Evolutionary conservation across 1,140 invertebrate species (phyloP).

Genomic region (Halotydeus destructor): DNA sequence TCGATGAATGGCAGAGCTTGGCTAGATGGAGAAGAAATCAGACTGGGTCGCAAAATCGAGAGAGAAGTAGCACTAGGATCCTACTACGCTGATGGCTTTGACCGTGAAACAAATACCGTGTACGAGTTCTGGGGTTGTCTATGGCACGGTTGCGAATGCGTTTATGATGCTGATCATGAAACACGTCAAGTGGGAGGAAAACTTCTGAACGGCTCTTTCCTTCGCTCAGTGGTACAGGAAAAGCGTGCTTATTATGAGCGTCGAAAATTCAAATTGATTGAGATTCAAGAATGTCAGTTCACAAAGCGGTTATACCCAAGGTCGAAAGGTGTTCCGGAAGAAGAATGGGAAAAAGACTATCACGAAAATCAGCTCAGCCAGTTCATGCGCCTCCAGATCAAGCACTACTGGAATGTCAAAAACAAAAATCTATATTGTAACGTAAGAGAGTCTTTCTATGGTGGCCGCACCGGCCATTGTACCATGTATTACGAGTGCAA

Average conservation of each 20-base stretch:
- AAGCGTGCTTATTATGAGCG: not conserved
- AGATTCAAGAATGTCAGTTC: not conserved
- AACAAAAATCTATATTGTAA: no score
- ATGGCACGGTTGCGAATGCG: conserved; percentile 1
- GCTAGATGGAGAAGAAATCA: not conserved
- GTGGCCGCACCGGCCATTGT: no score
- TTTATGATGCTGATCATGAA: not conserved
- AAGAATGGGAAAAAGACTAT: no score
- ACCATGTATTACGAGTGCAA: not conserved
- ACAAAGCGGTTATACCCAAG: no score
- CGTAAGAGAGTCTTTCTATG: no score
- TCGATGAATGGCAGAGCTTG: not conserved
- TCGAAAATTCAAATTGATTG: not conserved
- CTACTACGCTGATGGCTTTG: conserved; percentile 2
- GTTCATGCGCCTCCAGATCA: no score
- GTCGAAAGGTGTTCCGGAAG: no score
- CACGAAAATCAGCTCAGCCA: no score
- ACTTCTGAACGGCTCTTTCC: no score
- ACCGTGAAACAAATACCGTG: not conserved
- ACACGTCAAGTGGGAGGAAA: no score
- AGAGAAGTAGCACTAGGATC: not conserved
- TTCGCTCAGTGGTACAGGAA: no score
- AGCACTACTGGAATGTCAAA: no score
- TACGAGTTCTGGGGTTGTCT: conserved; percentile 7
- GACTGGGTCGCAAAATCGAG: not conserved